Evolutionary conservation across 2,888 invertebrate species (phyloP), one percentile per base, ranked within the genome.

Genomic region (Rhorus exstirpatorius): DNA sequence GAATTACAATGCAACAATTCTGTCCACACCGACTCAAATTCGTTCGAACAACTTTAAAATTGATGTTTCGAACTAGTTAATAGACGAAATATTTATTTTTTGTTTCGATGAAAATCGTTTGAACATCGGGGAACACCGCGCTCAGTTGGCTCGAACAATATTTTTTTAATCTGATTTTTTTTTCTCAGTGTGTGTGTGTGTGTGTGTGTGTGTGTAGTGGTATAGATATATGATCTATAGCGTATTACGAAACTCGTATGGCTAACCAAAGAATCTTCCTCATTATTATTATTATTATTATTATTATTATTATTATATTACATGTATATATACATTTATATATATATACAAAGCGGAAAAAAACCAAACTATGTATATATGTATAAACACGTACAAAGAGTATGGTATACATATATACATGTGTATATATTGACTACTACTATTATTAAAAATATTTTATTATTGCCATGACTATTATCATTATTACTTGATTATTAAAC

Each of bases 211-310:
- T 85, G 76, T 83, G 74, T 77, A 88, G 87, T 85, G 84, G 87
- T 84, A n/a, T 85, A 81, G 86, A 87, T 86, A 85, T 72, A 86
- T 83, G 83, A 82, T 84, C 61, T 74, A 67, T 67, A 72, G 72
- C 68, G 70, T 85, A 88, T 86, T 88, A 86, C 83, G 70, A 87
- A 78, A 86, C 87, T 88, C 88, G 85, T 89, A 90, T 84, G 85
- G 87, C 87, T 88, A 86, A 87, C 89, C 87, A 85, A 85, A 86
- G 72, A 88, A 88, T 88, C 84, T 88, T 89, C 87, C 88, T 83
- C 26, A 46, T 26, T 44, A 65, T 46, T 6, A 65, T 26, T n/a
- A 61, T 41, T 26, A 65, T 31, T 14, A 49, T 51, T 89, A 87
- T 87, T 88, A n/a, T n/a, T n/a, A n/a, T n/a, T n/a, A n/a, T n/a